These are phyloP conservation scores for Leucoraja ocellata DNA, from an alignment of 2,797 vertebrate species.

Conservation along the genomic window DNA sequence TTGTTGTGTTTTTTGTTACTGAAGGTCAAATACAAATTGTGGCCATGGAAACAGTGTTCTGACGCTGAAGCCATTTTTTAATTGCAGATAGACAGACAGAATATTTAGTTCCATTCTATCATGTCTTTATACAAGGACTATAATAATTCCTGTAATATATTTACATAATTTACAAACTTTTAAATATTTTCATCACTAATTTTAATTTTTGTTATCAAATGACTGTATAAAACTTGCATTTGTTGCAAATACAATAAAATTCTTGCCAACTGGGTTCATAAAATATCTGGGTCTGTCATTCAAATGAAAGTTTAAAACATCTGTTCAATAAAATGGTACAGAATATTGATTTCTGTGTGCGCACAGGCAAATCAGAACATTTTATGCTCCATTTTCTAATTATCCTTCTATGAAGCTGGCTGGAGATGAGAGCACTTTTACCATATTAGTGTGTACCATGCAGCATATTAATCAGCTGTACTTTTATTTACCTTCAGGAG, in stretches of 20 bases:
- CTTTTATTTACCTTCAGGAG: constrained; percentile 59
- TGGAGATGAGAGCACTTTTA: background rate
- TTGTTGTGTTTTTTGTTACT: background rate
- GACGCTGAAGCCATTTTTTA: background rate
- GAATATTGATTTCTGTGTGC: background rate
- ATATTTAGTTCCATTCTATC: background rate
- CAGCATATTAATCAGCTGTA: no score
- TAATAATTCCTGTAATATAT: background rate
- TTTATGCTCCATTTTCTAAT: constrained; percentile 4
- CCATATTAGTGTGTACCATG: background rate
- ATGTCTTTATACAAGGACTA: background rate
- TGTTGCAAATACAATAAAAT: background rate
- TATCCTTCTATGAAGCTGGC: background rate
- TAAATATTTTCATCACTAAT: background rate
- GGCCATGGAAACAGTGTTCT: background rate
- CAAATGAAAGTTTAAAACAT: background rate
- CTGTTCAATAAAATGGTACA: background rate
- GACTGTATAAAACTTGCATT: background rate
- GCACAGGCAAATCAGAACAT: background rate
- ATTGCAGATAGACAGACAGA: no score
- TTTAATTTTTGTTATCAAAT: background rate
- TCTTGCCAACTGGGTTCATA: background rate
- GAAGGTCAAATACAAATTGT: background rate
- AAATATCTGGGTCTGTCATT: background rate
- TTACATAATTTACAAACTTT: background rate